Percentiles rank a stretch among this genome's conserved stretches.
phyloP scores from a whole-genome alignment of 2,888 invertebrate genomes.

The Chaitophorus viminalis region DNA sequence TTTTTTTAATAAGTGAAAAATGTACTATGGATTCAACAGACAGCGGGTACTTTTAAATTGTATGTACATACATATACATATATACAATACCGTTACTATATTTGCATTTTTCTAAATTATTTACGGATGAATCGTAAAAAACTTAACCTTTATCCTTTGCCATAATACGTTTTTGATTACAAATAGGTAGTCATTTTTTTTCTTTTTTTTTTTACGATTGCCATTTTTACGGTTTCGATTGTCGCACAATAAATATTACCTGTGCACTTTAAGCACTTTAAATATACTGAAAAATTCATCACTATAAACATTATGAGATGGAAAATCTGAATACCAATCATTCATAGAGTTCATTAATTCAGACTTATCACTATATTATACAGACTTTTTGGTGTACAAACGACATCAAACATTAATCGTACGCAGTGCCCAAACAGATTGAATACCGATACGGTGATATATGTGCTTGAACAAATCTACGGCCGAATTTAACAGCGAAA shows the following conservation, averaged over 20 bases:
- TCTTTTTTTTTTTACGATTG: neutral
- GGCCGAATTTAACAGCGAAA: too few species aligned
- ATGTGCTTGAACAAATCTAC: too few species aligned
- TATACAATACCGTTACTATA: neutral
- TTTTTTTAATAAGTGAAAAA: neutral
- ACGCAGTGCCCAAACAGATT: too few species aligned
- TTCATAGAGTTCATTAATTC: too few species aligned
- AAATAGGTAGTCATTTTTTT: neutral
- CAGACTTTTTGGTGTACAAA: too few species aligned
- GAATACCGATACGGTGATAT: too few species aligned
- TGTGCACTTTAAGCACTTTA: neutral
- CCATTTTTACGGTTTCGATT: neutral
- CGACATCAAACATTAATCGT: too few species aligned
- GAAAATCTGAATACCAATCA: too few species aligned
- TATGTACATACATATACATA: too few species aligned
- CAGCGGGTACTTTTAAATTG: neutral
- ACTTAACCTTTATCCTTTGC: neutral
- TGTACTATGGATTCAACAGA: slow-evolving; percentile 10
- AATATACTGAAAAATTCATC: too few species aligned
- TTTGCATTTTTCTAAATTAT: slow-evolving; percentile 41
- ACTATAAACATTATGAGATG: too few species aligned
- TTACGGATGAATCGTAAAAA: slow-evolving; percentile 9
- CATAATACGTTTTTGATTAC: slow-evolving; percentile 36
- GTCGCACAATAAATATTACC: neutral
- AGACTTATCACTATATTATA: too few species aligned